Evolutionary conservation across 2,888 invertebrate species (phyloP), one percentile per base, ranked within the genome.

Genomic region (Tenthredo livida): DNA sequence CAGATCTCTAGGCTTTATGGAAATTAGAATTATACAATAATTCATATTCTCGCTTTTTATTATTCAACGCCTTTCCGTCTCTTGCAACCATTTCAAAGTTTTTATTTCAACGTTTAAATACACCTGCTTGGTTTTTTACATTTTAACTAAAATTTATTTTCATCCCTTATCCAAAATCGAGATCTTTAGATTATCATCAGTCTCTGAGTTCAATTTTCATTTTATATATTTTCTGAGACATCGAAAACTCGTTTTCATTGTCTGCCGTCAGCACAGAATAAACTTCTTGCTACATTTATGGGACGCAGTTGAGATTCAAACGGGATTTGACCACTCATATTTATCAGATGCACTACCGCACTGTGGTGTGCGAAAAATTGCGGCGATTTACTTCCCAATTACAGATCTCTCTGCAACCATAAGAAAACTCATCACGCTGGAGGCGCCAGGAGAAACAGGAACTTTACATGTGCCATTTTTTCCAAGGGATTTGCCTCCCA

Each of bases 401-500:
- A 84, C 40, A 72, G 75, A 9, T 84, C 84, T 29, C 40, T 84
- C 10, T 84, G 84, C 84, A 84, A 84, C 33, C 84, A 84, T 25
- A 84, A 84, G 65, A 84, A 84, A 29, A 84, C 84, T 15, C 77
- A 78, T 47, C 78, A 78, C 10, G 65, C 65, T 0, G 47, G 73
- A 15, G 61, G 58, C 15, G 40, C 78, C 2, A 61, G 65, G 43
- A 73, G 84, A 2, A 84, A 78, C 40, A 67, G 77, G 29, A 84
- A 65, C 47, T 78, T 84, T 17, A 84, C 61, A 21, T 78, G 43
- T 25, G 78, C 77, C 0, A 84, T 84, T 47, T 84, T 77, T 77
- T 84, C 84, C 6, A 84, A 78, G 43, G 84, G 84, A 40, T 84
- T 78, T 33, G 84, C 84, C 10, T 84, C 78, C 4, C 61, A 84